Conservation (phyloP, 2,888 invertebrate genomes). For the Ariolimax columbianus region DNA sequence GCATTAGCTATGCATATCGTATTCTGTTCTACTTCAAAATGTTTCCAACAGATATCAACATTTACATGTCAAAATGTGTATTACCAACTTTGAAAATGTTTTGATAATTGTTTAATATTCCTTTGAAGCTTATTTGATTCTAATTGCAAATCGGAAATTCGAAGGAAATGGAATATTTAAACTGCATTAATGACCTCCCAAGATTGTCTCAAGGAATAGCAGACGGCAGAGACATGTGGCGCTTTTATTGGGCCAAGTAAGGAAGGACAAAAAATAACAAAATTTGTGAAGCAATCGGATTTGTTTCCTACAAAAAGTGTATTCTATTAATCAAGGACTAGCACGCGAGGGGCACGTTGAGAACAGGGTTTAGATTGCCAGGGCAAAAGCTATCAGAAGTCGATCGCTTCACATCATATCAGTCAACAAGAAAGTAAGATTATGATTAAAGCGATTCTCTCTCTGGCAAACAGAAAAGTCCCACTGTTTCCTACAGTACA, state of each 20-base stretch:
- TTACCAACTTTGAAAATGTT: not conserved
- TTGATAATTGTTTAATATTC: not conserved
- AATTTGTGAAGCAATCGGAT: not conserved
- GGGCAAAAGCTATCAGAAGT: too few species aligned
- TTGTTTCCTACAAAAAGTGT: not conserved
- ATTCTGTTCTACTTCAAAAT: too few species aligned
- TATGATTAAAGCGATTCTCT: too few species aligned
- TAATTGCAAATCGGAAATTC: not conserved
- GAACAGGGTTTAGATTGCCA: not conserved
- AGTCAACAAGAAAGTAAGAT: too few species aligned
- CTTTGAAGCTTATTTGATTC: not conserved
- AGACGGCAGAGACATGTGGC: not conserved
- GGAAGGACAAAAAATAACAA: not conserved
- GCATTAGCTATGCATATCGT: too few species aligned
- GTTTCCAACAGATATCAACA: too few species aligned
- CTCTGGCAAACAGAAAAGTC: too few species aligned
- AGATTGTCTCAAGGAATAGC: not conserved
- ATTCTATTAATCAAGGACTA: not conserved
- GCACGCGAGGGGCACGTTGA: not conserved
- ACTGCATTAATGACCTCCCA: not conserved
- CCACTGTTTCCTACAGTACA: too few species aligned
- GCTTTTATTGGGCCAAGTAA: conserved; percentile 11
- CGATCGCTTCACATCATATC: too few species aligned
- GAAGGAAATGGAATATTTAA: not conserved
- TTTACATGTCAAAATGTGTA: too few species aligned